A percentile compares a stretch with the other conserved stretches of the same genome.
Evolutionary conservation across 2,113 vertebrate species (phyloP).

Genomic region (Protomyctophum bolini): DNA sequence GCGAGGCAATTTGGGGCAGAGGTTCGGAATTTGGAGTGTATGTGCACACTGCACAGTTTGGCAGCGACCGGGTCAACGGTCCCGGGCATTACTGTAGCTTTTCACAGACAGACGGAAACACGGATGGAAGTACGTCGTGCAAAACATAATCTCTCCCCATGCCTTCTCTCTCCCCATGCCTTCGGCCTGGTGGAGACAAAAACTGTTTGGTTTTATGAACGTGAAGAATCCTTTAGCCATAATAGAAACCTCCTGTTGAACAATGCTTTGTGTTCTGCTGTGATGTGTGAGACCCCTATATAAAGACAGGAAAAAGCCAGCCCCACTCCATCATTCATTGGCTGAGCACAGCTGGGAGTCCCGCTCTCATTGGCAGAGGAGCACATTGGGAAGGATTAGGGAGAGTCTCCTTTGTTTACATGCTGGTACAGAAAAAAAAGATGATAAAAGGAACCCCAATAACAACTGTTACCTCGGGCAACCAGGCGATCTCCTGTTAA

Average conservation of each 20-base stretch:
- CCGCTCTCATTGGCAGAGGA: conserved; percentile 60
- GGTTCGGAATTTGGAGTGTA: too few relatives aligned
- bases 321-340: conserved; percentile 58
- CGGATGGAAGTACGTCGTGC: too few relatives aligned
- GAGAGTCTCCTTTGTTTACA: conserved; percentile 78
- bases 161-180: too few relatives aligned
- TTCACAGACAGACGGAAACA: too few relatives aligned
- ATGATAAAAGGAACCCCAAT: conserved; percentile 32
- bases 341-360: conserved; percentile 56
- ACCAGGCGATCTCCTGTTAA: conserved; percentile 50
- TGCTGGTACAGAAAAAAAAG: conserved; percentile 57
- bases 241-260: conserved; percentile 53
- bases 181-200: background rate
- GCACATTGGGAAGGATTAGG: conserved; percentile 52
- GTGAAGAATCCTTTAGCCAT: conserved; percentile 31
- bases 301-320: conserved; percentile 17
- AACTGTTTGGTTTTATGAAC: conserved; percentile 23
- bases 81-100: too few relatives aligned
- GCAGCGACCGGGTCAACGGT: too few relatives aligned
- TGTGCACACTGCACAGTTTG: too few relatives aligned
- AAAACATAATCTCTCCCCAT: too few relatives aligned
- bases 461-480: conserved; percentile 74
- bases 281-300: background rate
- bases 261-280: conserved; percentile 72
- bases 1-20: too few relatives aligned